Conservation (phyloP, 2,113 vertebrate species). For the Misgurnus mizolepis region DNA sequence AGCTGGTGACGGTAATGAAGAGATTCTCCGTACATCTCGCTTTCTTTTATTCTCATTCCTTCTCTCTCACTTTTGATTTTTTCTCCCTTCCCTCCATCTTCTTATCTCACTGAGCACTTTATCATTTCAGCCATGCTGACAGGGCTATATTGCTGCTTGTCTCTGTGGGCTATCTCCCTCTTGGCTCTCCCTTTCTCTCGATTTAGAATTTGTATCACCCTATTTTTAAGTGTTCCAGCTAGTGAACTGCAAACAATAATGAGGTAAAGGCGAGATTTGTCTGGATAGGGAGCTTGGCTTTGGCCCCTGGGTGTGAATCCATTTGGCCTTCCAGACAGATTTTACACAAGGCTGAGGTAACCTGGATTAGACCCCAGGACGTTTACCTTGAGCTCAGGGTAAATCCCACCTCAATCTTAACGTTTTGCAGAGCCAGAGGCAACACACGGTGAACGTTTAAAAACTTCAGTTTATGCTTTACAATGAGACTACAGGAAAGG, state of each 20-base stretch:
- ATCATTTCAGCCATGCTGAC: constrained; percentile 55
- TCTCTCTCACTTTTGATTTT: constrained; percentile 45
- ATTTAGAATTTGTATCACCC: constrained; percentile 24
- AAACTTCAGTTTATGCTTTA: background rate
- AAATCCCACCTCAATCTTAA: constrained; percentile 38
- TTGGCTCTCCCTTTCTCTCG: background rate
- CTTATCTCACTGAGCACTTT: constrained; percentile 46
- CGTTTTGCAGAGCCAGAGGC: background rate
- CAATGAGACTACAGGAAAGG: background rate
- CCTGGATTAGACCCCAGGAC: constrained; percentile 30
- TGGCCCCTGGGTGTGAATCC: constrained; percentile 6
- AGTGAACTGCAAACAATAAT: constrained; percentile 34
- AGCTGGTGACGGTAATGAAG: constrained; percentile 51
- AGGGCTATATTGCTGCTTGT: constrained; percentile 40
- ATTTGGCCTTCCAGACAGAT: constrained; percentile 17
- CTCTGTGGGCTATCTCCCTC: constrained; percentile 39
- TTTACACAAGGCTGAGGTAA: background rate
- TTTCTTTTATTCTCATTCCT: constrained; percentile 48
- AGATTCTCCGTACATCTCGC: constrained; percentile 35
- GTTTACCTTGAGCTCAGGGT: constrained; percentile 37
- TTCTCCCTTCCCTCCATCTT: constrained; percentile 15
- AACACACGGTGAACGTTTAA: background rate
- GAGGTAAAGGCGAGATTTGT: constrained; percentile 26
- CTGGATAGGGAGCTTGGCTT: constrained; percentile 25
- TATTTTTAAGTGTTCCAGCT: constrained; percentile 32